A percentile compares a stretch with the other conserved stretches of the same genome.
Evolutionary conservation across 2,888 invertebrate genomes (phyloP).

Genomic region (Campopleginae sp.): DNA sequence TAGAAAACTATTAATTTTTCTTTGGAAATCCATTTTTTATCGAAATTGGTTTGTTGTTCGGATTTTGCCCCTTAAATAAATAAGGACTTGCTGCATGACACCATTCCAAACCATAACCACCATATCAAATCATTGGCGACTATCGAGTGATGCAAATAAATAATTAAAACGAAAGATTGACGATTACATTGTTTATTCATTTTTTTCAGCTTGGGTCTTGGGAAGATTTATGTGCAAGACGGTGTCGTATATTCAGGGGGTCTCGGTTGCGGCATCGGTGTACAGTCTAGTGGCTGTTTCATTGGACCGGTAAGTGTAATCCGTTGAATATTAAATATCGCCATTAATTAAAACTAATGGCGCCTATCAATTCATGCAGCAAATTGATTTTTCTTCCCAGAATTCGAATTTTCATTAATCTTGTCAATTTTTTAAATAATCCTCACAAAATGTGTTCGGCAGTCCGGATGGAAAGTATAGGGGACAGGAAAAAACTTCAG

Average conservation of each 20-base stretch:
- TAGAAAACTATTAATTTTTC: no score
- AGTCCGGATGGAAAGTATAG: neutral
- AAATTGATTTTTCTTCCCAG: slow-evolving; percentile 6
- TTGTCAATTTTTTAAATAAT: neutral
- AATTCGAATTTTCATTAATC: neutral
- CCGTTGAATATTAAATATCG: neutral
- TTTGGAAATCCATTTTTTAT: no score
- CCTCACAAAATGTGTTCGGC: neutral
- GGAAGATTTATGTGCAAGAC: slow-evolving; percentile 98
- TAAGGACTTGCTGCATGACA: no score
- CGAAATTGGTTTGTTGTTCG: no score
- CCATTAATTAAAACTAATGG: slow-evolving; percentile 8
- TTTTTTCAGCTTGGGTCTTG: slow-evolving; percentile 94
- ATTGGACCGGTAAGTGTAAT: slow-evolving; percentile 91
- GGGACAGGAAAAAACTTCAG: neutral
- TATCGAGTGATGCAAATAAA: neutral
- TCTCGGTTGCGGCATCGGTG: slow-evolving; percentile 97
- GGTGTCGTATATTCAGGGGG: slow-evolving; percentile 97
- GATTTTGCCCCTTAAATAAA: no score
- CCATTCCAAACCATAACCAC: no score
- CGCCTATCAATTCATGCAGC: neutral
- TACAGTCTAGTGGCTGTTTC: slow-evolving; percentile 98
- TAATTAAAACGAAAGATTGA: slow-evolving; percentile 5
- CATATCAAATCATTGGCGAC: neutral
- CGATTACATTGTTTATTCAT: slow-evolving; percentile 72